Percentiles rank a stretch among this genome's conserved stretches.
Conservation (phyloP, 2,888 invertebrate genomes). For the Acleris laterana region DNA sequence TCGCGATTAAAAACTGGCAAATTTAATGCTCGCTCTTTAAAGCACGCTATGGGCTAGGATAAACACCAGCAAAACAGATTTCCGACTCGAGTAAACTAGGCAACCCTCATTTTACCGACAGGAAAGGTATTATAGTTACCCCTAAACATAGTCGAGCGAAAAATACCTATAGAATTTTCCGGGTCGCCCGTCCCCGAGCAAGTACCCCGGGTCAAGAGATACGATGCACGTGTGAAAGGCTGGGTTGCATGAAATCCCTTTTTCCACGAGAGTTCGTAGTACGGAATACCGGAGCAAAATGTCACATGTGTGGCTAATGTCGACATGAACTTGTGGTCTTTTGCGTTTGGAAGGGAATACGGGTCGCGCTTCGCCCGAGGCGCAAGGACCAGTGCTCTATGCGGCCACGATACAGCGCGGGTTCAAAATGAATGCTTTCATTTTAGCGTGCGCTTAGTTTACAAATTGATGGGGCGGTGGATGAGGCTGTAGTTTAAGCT, state of each 20-base stretch:
- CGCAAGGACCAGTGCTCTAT: conserved; percentile 36
- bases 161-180: conserved; percentile 25
- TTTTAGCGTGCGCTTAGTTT: conserved; percentile 10
- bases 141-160: conserved; percentile 11
- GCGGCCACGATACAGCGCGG: conserved; percentile 3
- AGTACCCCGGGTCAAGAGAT: conserved; percentile 31
- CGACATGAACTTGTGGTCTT: conserved; percentile 1
- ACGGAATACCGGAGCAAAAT: conserved; percentile 34
- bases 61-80: background rate
- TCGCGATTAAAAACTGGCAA: too few species aligned
- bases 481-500: background rate
- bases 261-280: conserved; percentile 52
- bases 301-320: conserved; percentile 3
- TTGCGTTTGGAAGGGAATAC: background rate
- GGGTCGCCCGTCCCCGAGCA: background rate
- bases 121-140: conserved; percentile 1
- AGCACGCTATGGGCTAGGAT: background rate
- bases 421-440: conserved; percentile 29
- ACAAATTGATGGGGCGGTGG: conserved; percentile 11
- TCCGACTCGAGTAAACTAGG: background rate
- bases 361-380: conserved; percentile 32
- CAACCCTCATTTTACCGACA: background rate
- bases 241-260: conserved; percentile 49
- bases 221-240: conserved; percentile 32
- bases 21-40: too few species aligned